Conservation (phyloP, 2,797 vertebrate genomes). For the Sebastes iracundus region DNA sequence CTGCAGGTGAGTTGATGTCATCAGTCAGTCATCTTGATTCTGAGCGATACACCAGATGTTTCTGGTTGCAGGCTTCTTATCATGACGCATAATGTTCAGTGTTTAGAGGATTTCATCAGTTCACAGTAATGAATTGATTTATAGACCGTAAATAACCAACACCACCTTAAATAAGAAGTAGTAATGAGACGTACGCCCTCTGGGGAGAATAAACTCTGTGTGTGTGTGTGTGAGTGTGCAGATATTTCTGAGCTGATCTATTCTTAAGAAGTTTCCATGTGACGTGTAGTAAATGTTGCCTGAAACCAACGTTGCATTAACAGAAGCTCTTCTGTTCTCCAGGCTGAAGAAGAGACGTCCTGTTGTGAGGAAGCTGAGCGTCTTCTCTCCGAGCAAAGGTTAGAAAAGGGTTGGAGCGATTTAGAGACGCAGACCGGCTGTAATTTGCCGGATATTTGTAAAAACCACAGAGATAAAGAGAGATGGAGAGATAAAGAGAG, state of each 20-base stretch:
- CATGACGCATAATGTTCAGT: no score
- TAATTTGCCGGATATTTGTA: not conserved
- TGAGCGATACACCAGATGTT: not conserved
- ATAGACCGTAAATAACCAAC: not conserved
- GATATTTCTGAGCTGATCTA: not conserved
- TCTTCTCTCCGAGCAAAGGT: conserved; percentile 41
- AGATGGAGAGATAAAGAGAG: no score
- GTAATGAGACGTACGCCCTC: not conserved
- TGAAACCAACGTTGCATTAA: not conserved
- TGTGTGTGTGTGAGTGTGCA: not conserved
- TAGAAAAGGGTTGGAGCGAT: conserved; percentile 9
- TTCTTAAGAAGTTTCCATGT: not conserved
- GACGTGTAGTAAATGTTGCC: not conserved
- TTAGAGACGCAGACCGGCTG: not conserved
- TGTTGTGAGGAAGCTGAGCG: not conserved
- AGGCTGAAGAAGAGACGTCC: conserved; percentile 24
- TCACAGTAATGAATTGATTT: not conserved
- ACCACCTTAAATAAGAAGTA: not conserved
- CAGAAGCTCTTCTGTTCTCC: conserved; percentile 20
- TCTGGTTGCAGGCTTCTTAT: no score
- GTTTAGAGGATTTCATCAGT: no score
- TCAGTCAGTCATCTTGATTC: not conserved
- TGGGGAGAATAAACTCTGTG: not conserved
- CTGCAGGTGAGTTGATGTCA: conserved; percentile 44
- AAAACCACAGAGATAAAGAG: not conserved